These are phyloP conservation scores for Ormyrus rosae DNA, from an alignment of 2,888 invertebrate species.

Conservation along the genomic window DNA sequence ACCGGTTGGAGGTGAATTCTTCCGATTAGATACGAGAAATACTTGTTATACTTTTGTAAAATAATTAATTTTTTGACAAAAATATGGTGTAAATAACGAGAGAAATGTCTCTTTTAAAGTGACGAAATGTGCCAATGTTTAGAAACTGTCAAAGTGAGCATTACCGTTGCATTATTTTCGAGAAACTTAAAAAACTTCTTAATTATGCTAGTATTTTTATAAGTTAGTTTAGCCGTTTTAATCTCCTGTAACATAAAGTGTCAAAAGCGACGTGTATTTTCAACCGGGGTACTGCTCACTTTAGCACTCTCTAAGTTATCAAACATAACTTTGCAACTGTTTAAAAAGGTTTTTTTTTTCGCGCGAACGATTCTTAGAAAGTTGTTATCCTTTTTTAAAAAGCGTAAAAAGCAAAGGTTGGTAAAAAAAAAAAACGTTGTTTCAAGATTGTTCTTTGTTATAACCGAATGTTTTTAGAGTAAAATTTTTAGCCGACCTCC, in stretches of 20 bases:
- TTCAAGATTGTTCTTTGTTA: constrained; percentile 12
- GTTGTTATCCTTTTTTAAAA: constrained; percentile 18
- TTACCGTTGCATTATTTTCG: constrained; percentile 33
- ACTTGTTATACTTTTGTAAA: constrained; percentile 8
- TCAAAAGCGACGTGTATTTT: constrained; percentile 10
- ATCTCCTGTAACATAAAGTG: constrained; percentile 25
- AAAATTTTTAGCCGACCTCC: constrained; percentile 5
- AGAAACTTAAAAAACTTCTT: constrained; percentile 26
- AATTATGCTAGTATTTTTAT: constrained; percentile 42
- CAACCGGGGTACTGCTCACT: constrained; percentile 41
- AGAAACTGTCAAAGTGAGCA: constrained; percentile 48
- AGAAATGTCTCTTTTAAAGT: constrained; percentile 34
- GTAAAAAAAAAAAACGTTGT: constrained; percentile 16
- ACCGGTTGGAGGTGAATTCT: not conserved
- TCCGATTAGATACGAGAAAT: constrained; percentile 11
- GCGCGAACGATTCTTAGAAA: not conserved
- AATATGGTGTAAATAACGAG: constrained; percentile 44
- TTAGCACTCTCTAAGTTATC: constrained; percentile 42
- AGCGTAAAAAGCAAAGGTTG: not conserved
- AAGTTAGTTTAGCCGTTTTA: constrained; percentile 30
- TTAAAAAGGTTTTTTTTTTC: constrained; percentile 23
- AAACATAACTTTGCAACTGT: constrained; percentile 23
- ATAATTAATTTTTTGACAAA: constrained; percentile 20
- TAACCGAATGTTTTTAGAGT: constrained; percentile 8
- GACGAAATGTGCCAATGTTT: constrained; percentile 52